Percentiles rank a stretch among this genome's conserved stretches.
These are phyloP conservation scores for Exephanes ischioxanthus DNA, from an alignment of 2,888 invertebrate species.

Conservation along the genomic window DNA sequence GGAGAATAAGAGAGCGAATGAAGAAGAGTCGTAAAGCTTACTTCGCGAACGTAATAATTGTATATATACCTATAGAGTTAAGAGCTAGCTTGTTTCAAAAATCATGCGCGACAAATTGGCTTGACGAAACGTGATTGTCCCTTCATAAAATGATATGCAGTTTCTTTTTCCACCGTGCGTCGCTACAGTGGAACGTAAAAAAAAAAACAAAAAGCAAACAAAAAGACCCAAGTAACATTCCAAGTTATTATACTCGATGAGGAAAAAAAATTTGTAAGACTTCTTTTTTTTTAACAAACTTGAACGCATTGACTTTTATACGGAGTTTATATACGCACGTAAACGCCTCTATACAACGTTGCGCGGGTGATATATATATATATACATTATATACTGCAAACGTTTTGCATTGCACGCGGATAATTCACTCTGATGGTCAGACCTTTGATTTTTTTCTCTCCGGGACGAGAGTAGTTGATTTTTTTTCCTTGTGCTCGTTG, in stretches of 20 bases:
- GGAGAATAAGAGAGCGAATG: slow-evolving; percentile 24
- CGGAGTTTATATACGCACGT: slow-evolving; percentile 44
- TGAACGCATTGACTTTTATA: slow-evolving; percentile 49
- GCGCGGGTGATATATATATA: slow-evolving; percentile 29
- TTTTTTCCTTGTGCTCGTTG: slow-evolving; percentile 48
- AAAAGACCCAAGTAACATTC: slow-evolving; percentile 54
- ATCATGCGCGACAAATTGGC: slow-evolving; percentile 53
- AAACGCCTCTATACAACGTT: slow-evolving; percentile 53
- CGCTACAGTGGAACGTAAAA: background rate
- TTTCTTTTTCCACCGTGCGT: slow-evolving; percentile 24
- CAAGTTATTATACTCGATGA: slow-evolving; percentile 34
- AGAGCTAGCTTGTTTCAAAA: slow-evolving; percentile 63
- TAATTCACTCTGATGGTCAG: slow-evolving; percentile 30
- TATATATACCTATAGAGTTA: slow-evolving; percentile 54
- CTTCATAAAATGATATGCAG: slow-evolving; percentile 20
- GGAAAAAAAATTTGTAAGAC: background rate
- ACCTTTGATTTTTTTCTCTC: slow-evolving; percentile 33
- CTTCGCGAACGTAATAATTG: slow-evolving; percentile 56
- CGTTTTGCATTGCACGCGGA: slow-evolving; percentile 12
- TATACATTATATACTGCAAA: slow-evolving; percentile 26
- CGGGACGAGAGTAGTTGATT: slow-evolving; percentile 37
- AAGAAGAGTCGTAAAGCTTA: background rate
- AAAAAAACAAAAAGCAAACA: background rate
- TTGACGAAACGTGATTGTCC: slow-evolving; percentile 42
- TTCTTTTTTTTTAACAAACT: slow-evolving; percentile 33